Conservation (phyloP, 2,113 vertebrate genomes). For the Oryzias javanicus region DNA sequence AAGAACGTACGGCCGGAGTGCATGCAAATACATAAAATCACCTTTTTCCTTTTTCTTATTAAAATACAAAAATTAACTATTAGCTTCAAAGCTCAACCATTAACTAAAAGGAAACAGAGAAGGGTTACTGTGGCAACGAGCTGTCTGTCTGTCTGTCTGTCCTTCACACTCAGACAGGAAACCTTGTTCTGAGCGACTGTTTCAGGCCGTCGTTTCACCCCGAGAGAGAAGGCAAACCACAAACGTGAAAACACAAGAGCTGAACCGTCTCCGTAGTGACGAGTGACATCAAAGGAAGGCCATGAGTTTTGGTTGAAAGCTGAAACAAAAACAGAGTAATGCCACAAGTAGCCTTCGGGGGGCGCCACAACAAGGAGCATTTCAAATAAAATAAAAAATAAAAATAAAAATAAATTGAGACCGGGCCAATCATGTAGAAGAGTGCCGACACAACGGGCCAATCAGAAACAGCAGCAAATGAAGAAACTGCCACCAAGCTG, state of each 20-base stretch:
- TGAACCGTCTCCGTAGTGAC: neutral
- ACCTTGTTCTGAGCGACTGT: neutral
- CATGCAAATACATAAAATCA: conserved; percentile 96
- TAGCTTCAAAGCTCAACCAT: conserved; percentile 59
- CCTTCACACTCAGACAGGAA: neutral
- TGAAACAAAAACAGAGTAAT: conserved; percentile 3
- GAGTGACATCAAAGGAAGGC: neutral
- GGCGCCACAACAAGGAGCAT: neutral
- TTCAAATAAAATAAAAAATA: too few relatives aligned
- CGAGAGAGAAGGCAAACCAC: neutral
- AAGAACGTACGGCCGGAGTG: conserved; percentile 86
- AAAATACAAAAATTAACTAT: conserved; percentile 85
- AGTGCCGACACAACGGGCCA: neutral
- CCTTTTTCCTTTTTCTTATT: conserved; percentile 77
- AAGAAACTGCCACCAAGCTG: too few relatives aligned
- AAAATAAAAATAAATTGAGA: too few relatives aligned
- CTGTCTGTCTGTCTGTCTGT: conserved; percentile 27
- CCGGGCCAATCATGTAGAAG: too few relatives aligned
- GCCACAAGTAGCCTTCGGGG: neutral
- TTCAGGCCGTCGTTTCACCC: neutral
- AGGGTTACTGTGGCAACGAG: conserved; percentile 53
- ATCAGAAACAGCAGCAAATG: neutral
- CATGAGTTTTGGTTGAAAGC: neutral
- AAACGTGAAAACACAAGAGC: neutral
- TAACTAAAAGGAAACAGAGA: conserved; percentile 63